Evolutionary conservation across 2,888 invertebrate genomes (phyloP).

Genomic region (Hirtodrosophila histrioides): DNA sequence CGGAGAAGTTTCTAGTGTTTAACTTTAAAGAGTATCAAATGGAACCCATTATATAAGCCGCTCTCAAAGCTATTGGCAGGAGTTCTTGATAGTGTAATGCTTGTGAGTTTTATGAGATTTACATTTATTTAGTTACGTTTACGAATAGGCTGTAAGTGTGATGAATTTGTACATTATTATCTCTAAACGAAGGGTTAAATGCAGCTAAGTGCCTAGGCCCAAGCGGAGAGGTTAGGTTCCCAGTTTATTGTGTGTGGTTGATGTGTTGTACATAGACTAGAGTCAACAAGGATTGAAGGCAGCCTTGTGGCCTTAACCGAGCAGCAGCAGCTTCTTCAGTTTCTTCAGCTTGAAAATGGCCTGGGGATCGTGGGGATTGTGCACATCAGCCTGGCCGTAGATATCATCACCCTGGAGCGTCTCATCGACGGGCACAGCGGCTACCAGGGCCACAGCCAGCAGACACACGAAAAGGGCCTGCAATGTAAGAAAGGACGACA

Average conservation of each 20-base stretch:
- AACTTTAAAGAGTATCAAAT: constrained; percentile 2
- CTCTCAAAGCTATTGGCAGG: too few species aligned
- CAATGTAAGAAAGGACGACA: too few species aligned
- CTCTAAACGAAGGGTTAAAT: constrained; percentile 26
- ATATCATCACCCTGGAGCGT: constrained; percentile 77
- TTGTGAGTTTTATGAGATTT: constrained; percentile 16
- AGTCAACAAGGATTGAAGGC: constrained; percentile 24
- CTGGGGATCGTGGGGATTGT: constrained; percentile 81
- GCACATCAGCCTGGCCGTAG: constrained; percentile 72
- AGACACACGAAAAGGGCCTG: constrained; percentile 81
- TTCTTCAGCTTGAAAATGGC: constrained; percentile 83
- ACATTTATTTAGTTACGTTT: constrained; percentile 53
- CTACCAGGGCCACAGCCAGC: constrained; percentile 74
- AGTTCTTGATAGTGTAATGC: neutral
- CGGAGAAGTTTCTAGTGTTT: constrained; percentile 11
- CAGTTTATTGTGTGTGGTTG: constrained; percentile 15
- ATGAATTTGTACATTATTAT: constrained; percentile 11
- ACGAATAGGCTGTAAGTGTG: constrained; percentile 25
- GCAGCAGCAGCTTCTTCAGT: constrained; percentile 81
- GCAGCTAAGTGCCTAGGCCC: constrained; percentile 7
- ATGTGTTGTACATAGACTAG: constrained; percentile 51
- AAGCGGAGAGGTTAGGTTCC: constrained; percentile 28
- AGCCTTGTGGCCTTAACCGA: constrained; percentile 67
- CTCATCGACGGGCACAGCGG: constrained; percentile 82
- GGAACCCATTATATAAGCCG: constrained; percentile 23